Base-by-base conservation (phyloP, 2,888 invertebrate species). In the Aphodius sticticus region DNA sequence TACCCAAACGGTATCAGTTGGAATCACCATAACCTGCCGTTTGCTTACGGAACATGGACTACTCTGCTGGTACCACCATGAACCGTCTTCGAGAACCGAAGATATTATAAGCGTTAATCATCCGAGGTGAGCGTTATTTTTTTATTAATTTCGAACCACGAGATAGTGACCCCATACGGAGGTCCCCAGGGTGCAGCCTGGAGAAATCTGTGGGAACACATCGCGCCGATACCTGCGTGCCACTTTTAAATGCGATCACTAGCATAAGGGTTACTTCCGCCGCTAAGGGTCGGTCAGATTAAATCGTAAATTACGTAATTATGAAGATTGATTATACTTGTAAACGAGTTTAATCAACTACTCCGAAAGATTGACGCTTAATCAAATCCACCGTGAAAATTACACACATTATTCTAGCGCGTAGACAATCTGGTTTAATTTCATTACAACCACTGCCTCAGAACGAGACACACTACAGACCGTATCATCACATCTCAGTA, bases 321-420 rank as follows among this genome's bases (percentile, higher is more conserved):
- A 53, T 53, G 53, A 53, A 53, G 53, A 53, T 53, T 53, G 53
- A 53, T 53, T 53, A 53, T 53, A 53, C 53, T 53, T 53, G 53
- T 53, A 53, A 53, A 53, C 53, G 7, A 53, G 53, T 7, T 53
- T 53, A 7, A 53, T 53, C 53, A 53, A 9, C 53, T 53, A 53
- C 53, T 53, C 53, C 12, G 9, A 53, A 53, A 53, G 53, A 53
- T 12, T 53, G 9, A 53, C 53, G 53, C 53, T 53, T 53, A 53
- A 53, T 53, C 53, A 53, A 53, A 53, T 53, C 9, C 53, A 53
- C 53, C 53, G 53, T 53, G 53, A 53, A 53, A 53, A 53, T 53
- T 53, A 53, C 53, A 53, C 53, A 53, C 53, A 53, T 53, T 53
- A 53, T 53, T 53, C 53, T 53, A 53, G 53, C 53, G 53, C 53